Base-by-base conservation (phyloP, 2,888 invertebrate genomes). In the Orthosia gothica region DNA sequence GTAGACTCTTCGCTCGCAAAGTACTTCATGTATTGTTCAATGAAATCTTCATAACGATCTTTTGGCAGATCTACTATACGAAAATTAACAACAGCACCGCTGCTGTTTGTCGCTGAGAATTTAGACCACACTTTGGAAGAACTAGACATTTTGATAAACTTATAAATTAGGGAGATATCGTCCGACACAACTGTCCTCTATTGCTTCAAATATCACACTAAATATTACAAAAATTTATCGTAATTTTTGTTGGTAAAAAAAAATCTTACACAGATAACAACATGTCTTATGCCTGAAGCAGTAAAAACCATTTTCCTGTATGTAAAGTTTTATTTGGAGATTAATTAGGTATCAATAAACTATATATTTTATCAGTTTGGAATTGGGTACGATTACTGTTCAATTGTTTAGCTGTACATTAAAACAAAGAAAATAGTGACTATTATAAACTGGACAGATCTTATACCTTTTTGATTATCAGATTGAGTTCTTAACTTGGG, bases 11-110 rank as follows among this genome's bases (percentile, higher is more conserved):
- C 76, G 45, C 71, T 81, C 0, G 79, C 78, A 57, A 82, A 89
- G 72, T 82, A 84, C n/a, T 85, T 72, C 23, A 82, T 69, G 26
- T 80, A 84, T 4, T 86, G 82, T 74, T 87, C 83, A 5, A 84
- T n/a, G 15, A 80, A 83, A 32, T 89, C 87, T 40, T 85, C 86
- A 47, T 32, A 85, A 54, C 82, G 75, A 66, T 85, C 70, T n/a
- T 67, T 62, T 2, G 87, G 86, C 18, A 86, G 26, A 64, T 84
- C 86, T 49, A 86, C 79, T 54, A 89, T 81, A 0, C 84, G 76
- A 45, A 88, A 82, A 23, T 84, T 84, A 3, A 83, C 1, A 13
- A 65, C 71, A 18, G 47, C 57, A 50, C 86, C 87, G 68, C 76
- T 68, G 0, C 55, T 76, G 52, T 70, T 75, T 2, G 11, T 79